Percentiles rank a stretch among this genome's conserved stretches.
Conservation (phyloP, 2,888 invertebrate species). For the Cryptosula pallasiana region DNA sequence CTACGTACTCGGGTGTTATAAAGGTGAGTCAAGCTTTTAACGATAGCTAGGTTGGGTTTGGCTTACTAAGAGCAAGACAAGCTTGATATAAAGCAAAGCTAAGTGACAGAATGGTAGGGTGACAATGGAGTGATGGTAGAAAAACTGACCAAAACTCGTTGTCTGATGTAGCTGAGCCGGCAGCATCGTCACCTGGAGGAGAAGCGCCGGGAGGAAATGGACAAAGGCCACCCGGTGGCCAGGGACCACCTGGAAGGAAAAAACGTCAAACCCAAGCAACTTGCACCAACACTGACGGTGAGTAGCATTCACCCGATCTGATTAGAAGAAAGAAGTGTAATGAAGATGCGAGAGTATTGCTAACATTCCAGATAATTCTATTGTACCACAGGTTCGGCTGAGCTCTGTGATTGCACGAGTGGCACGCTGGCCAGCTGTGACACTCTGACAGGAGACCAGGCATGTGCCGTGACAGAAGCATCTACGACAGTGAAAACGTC, state of each 20-base stretch:
- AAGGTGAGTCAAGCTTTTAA: conserved; percentile 21
- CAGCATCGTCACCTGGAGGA: not conserved
- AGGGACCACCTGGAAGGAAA: not conserved
- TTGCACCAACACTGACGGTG: not conserved
- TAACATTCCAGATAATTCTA: no score
- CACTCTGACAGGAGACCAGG: conserved; percentile 2
- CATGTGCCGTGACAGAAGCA: not conserved
- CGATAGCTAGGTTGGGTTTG: no score
- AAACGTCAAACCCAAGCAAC: not conserved
- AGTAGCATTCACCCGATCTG: no score
- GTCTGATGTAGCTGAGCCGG: conserved; percentile 11
- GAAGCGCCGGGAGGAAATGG: not conserved
- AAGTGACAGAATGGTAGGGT: no score
- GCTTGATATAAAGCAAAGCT: no score
- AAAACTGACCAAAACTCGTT: no score
- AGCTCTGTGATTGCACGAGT: conserved; percentile 18
- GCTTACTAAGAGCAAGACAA: no score
- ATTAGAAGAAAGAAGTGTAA: no score
- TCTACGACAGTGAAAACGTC: no score
- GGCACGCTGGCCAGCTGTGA: not conserved
- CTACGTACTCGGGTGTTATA: conserved; percentile 30
- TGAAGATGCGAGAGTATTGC: no score
- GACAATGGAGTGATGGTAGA: no score
- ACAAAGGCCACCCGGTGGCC: not conserved
- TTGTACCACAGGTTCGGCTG: not conserved